phyloP scores from a whole-genome alignment of 2,888 invertebrate species.

The Stomorhina lunata region DNA sequence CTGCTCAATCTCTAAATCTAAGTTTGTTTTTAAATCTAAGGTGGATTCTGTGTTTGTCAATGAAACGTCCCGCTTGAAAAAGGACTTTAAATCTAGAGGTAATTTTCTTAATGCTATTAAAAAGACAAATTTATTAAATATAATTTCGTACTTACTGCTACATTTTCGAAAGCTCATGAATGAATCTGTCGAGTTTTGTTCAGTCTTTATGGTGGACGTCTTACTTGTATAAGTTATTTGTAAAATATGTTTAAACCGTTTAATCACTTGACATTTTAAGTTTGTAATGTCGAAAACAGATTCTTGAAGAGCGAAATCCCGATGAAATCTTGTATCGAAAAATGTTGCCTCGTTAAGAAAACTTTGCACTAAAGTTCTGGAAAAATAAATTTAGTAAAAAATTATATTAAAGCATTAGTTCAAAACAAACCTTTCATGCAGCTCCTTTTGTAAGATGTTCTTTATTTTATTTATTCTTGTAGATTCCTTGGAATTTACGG shows the following conservation, averaged over 20 bases:
- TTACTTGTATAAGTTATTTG: background rate
- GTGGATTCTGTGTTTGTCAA: background rate
- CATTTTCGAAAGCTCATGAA: background rate
- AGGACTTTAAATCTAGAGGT: slow-evolving; percentile 68
- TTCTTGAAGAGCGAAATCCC: slow-evolving; percentile 62
- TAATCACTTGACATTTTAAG: slow-evolving; percentile 19
- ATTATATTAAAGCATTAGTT: background rate
- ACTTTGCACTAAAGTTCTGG: slow-evolving; percentile 64
- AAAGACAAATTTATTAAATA: background rate
- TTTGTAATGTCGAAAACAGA: background rate
- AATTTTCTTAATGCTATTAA: background rate
- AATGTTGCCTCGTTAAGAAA: slow-evolving; percentile 71
- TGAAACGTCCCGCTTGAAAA: slow-evolving; percentile 67
- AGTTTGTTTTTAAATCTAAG: slow-evolving; percentile 56
- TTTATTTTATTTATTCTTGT: slow-evolving; percentile 66
- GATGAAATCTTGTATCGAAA: slow-evolving; percentile 73
- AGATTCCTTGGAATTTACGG: slow-evolving; percentile 61
- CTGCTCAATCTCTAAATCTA: slow-evolving; percentile 70
- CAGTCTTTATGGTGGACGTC: background rate
- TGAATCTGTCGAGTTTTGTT: background rate
- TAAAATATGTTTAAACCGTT: slow-evolving; percentile 46
- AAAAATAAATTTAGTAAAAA: background rate
- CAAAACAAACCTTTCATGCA: slow-evolving; percentile 66
- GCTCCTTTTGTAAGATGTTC: slow-evolving; percentile 66
- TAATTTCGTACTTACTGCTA: slow-evolving; percentile 45